phyloP scores from a whole-genome alignment of 2,113 vertebrate genomes.

The Rana temporaria region DNA sequence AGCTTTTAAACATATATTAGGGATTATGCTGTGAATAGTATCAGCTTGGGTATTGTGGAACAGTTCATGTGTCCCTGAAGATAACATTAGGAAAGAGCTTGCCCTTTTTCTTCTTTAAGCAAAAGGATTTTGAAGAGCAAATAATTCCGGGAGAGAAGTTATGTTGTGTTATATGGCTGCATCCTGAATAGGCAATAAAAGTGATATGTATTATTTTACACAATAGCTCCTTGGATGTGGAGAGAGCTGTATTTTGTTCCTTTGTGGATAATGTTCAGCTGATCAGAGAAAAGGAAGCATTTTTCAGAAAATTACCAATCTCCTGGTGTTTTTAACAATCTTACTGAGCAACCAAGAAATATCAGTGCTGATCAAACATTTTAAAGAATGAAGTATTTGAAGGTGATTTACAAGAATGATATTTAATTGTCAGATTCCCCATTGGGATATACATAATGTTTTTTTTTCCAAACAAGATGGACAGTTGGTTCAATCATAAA shows the following conservation, averaged over 20 bases:
- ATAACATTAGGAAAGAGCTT: constrained; percentile 39
- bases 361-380: constrained; percentile 22
- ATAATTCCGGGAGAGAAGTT: constrained; percentile 51
- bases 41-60: constrained; percentile 48
- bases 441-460: too few relatives aligned
- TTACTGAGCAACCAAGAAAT: constrained; percentile 34
- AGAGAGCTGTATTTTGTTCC: constrained; percentile 32
- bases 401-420: constrained; percentile 15
- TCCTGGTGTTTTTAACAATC: constrained; percentile 8
- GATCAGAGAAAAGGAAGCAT: constrained; percentile 28
- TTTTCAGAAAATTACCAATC: constrained; percentile 44
- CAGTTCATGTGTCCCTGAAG: constrained; percentile 56
- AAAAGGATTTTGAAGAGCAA: constrained; percentile 53
- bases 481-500: too few relatives aligned
- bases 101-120: constrained; percentile 53
- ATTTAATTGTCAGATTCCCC: neutral
- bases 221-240: constrained; percentile 26
- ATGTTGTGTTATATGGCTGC: constrained; percentile 46
- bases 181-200: constrained; percentile 51
- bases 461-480: too few relatives aligned
- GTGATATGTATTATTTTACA: constrained; percentile 52
- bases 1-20: constrained; percentile 51
- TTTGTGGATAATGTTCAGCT: constrained; percentile 46
- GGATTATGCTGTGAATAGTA: constrained; percentile 53
- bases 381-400: neutral